These are phyloP conservation scores for Perithous albicinctus DNA, from an alignment of 2,888 invertebrate species.

Conservation along the genomic window DNA sequence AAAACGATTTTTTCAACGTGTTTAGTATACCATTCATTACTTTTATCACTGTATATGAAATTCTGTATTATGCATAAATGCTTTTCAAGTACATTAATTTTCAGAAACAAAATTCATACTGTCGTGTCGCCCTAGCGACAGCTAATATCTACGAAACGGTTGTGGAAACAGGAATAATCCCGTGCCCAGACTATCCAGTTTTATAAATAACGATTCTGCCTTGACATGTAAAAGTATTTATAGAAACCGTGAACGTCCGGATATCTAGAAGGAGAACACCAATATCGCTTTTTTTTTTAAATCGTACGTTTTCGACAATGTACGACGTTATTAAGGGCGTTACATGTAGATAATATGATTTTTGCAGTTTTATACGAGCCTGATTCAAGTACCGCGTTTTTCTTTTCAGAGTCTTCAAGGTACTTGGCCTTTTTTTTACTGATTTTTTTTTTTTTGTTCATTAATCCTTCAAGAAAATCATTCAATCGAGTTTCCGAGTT, in stretches of 20 bases:
- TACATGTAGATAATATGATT: background rate
- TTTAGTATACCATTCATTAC: no score
- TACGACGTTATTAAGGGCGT: background rate
- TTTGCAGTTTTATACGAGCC: background rate
- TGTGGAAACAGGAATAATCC: no score
- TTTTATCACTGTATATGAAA: no score
- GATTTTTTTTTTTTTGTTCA: background rate
- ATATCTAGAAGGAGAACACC: constrained; percentile 38
- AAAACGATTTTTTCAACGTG: no score
- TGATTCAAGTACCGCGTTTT: background rate
- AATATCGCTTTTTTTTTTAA: constrained; percentile 13
- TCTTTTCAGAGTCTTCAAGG: background rate
- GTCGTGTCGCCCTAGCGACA: no score
- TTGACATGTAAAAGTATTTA: background rate
- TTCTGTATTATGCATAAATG: no score
- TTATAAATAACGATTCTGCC: background rate
- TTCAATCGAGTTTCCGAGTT: constrained; percentile 3
- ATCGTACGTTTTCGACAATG: background rate
- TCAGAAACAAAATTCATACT: no score
- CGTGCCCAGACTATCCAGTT: background rate
- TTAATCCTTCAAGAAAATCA: constrained; percentile 1
- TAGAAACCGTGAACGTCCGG: background rate
- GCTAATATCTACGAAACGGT: no score
- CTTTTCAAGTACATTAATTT: no score
- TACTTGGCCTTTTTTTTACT: background rate